A percentile compares a stretch with the other conserved stretches of the same genome.
These are phyloP conservation scores for Porites australiensis DNA, from an alignment of 64 coral and sea anemone species.

Conservation along the genomic window DNA sequence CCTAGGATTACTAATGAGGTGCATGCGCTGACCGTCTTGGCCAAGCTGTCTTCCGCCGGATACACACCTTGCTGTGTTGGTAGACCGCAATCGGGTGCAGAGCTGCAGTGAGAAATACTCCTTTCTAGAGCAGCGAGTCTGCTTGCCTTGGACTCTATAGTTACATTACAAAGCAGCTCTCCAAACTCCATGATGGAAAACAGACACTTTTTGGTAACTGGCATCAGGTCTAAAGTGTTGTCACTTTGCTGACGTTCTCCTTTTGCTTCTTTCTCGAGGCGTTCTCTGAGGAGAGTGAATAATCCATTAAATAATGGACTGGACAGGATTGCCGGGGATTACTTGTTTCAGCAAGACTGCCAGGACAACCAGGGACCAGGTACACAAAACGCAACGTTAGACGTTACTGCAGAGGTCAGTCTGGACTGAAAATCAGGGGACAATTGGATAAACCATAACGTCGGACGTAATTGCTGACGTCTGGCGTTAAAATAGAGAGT, in stretches of 20 bases:
- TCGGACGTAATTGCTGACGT: too few species aligned
- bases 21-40: too few species aligned
- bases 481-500: too few species aligned
- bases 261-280: conserved; percentile 68
- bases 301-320: background rate
- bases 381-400: too few species aligned
- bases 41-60: too few species aligned
- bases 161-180: conserved; percentile 88
- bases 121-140: conserved; percentile 58
- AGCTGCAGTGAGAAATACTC: conserved; percentile 73
- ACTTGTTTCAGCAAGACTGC: too few species aligned
- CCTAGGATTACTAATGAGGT: too few species aligned
- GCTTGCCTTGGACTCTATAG: conserved; percentile 43
- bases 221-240: conserved; percentile 30
- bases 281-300: conserved; percentile 8
- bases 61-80: conserved; percentile 20
- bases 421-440: too few species aligned
- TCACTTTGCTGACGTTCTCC: background rate
- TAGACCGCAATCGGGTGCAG: conserved; percentile 11
- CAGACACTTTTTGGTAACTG: conserved; percentile 77
- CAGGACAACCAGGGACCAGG: too few species aligned
- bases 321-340: too few species aligned
- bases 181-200: conserved; percentile 78
- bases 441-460: too few species aligned
- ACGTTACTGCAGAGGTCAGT: too few species aligned